Evolutionary conservation across 2,888 invertebrate species (phyloP), one percentile per base, ranked within the genome.

Genomic region (Gerosis bhagava): DNA sequence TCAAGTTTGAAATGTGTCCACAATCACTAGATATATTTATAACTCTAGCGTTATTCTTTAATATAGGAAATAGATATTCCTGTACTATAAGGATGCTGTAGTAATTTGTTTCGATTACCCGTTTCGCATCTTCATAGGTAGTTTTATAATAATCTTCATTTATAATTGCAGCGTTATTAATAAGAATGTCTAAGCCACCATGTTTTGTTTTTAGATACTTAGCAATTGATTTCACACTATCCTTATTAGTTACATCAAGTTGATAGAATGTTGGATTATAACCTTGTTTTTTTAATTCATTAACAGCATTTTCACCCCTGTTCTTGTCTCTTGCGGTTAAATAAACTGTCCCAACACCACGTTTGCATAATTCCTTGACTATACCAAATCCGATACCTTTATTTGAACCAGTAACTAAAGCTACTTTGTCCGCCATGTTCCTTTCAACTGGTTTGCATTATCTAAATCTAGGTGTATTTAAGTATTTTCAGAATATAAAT

Each of bases 301-400:
- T 70, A 0, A 93, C 83, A 10, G 93, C 92, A 31, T 72, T 76
- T 55, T 77, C 57, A 2, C 93, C 93, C 50, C 90, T 71, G 1
- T 54, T 65, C 13, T 73, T 73, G 70, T 92, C 89, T 57, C 93
- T 79, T 1, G 93, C 83, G 22, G 94, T 93, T 29, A 94, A 67
- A 67, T 92, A 93, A 1, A 94, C 93, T 46, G 77, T 75, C 3
- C 92, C 93, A 51, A 91, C 75, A 60, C 90, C 93, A 60, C 90
- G 79, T 58, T 88, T 74, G 54, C 91, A 92, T 6, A 93, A 67
- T 5, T 87, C 90, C 68, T 89, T 90, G 0, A 92, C 92, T 45
- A 92, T 92, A 1, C 82, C 91, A 62, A 80, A 92, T 5, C 93
- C 93, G 51, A 94, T 91, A 0, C 93, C 93, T 73, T 92, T 92